A percentile compares a stretch with the other conserved stretches of the same genome.
These are phyloP conservation scores for Macrotis lagotis DNA, from an alignment of 2,113 vertebrate genomes.

Conservation along the genomic window DNA sequence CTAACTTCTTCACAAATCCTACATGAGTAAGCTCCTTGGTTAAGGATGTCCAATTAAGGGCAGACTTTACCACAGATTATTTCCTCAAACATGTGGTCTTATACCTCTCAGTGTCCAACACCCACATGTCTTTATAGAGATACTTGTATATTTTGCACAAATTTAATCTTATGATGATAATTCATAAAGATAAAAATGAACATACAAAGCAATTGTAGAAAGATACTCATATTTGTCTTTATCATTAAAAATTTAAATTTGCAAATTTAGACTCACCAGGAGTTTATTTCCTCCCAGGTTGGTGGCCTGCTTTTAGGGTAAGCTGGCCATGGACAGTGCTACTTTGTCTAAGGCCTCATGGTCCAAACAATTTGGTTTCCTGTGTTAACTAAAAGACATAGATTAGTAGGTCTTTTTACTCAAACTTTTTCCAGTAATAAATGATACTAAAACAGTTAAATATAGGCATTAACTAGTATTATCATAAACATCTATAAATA, in stretches of 20 bases:
- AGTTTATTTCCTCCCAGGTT: neutral
- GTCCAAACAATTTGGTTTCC: neutral
- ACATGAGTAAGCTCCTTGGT: neutral
- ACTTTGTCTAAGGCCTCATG: neutral
- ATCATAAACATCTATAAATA: neutral
- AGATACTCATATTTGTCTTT: neutral
- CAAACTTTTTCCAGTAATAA: neutral
- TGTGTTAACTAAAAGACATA: neutral
- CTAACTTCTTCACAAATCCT: fast-evolving
- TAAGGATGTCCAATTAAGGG: neutral
- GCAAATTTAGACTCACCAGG: neutral
- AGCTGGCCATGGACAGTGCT: neutral
- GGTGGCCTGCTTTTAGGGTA: neutral
- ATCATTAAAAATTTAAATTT: neutral
- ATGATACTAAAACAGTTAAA: neutral
- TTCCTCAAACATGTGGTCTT: constrained; percentile 44
- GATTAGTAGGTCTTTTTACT: neutral
- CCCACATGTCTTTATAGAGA: fast-evolving
- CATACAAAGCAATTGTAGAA: neutral
- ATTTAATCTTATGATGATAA: neutral
- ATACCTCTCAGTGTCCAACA: neutral
- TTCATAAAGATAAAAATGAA: neutral
- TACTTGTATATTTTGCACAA: neutral
- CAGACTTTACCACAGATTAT: neutral
- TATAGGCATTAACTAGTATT: neutral